Evolutionary conservation across 1,140 invertebrate species (phyloP).

Genomic region (Cydia pomonella): DNA sequence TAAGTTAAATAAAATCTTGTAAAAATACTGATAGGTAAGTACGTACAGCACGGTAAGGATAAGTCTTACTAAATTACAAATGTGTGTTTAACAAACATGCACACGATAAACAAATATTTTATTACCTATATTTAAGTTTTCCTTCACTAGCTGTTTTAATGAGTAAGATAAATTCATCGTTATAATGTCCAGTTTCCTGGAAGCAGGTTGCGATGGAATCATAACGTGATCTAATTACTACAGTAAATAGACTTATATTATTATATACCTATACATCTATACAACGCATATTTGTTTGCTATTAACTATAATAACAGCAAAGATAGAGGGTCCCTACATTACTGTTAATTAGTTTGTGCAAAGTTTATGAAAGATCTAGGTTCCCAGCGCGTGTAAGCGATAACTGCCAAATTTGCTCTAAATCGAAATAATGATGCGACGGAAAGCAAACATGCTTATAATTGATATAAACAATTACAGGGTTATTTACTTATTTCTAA

Average conservation of each 20-base stretch:
- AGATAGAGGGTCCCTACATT: constrained; percentile 40
- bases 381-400: constrained; percentile 49
- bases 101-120: constrained; percentile 23
- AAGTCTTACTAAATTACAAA: background rate
- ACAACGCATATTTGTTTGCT: constrained; percentile 43
- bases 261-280: constrained; percentile 35
- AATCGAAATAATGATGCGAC: background rate
- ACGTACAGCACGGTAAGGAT: too few relatives aligned
- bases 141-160: constrained; percentile 39
- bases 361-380: constrained; percentile 47
- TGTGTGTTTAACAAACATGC: background rate
- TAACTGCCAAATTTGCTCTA: constrained; percentile 43
- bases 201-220: constrained; percentile 48
- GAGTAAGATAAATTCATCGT: constrained; percentile 49
- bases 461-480: background rate
- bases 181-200: constrained; percentile 46
- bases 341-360: constrained; percentile 46
- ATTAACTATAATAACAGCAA: constrained; percentile 44
- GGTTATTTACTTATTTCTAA: background rate
- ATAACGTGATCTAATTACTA: constrained; percentile 49
- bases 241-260: constrained; percentile 25
- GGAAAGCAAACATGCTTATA: background rate
- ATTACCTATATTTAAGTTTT: constrained; percentile 28
- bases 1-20: too few relatives aligned
- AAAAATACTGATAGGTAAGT: too few relatives aligned